Evolutionary conservation across 2,888 invertebrate genomes (phyloP).

Genomic region (Idaea biselata): DNA sequence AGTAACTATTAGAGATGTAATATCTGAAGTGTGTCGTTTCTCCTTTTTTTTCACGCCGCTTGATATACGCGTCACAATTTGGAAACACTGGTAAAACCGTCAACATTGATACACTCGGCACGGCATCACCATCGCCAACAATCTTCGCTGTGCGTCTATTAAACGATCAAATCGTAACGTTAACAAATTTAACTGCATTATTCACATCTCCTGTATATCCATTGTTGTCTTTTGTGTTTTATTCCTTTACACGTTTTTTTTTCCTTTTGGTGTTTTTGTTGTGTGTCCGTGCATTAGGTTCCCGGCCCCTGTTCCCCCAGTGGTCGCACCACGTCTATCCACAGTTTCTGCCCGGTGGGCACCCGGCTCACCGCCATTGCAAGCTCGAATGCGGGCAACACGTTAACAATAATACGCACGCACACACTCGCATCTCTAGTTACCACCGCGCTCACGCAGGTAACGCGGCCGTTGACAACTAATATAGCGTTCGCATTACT

Average conservation of each 20-base stretch:
- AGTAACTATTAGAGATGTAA: constrained; percentile 50
- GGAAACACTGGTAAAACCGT: constrained; percentile 77
- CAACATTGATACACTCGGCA: constrained; percentile 37
- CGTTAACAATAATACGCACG: constrained; percentile 74
- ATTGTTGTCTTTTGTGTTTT: constrained; percentile 4
- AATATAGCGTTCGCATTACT: constrained; percentile 52
- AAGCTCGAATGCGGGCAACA: constrained; percentile 75
- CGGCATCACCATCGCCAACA: constrained; percentile 24
- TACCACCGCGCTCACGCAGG: constrained; percentile 80
- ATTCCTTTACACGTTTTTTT: constrained; percentile 15
- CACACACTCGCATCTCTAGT: constrained; percentile 77
- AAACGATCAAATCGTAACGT: constrained; percentile 26
- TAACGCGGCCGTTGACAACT: constrained; percentile 58
- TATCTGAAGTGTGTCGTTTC: constrained; percentile 77
- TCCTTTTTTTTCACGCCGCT: constrained; percentile 80
- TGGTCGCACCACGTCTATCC: constrained; percentile 97
- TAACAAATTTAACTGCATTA: constrained; percentile 7
- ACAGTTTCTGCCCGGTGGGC: constrained; percentile 95
- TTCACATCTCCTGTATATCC: constrained; percentile 4
- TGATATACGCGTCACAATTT: constrained; percentile 76
- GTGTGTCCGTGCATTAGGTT: constrained; percentile 54
- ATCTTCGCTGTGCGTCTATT: constrained; percentile 49
- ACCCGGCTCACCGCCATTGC: constrained; percentile 83
- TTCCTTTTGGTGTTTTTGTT: constrained; percentile 12
- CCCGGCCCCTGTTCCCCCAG: constrained; percentile 94